phyloP scores from a whole-genome alignment of 1,140 invertebrate genomes.

The Drosophila lowei region DNA sequence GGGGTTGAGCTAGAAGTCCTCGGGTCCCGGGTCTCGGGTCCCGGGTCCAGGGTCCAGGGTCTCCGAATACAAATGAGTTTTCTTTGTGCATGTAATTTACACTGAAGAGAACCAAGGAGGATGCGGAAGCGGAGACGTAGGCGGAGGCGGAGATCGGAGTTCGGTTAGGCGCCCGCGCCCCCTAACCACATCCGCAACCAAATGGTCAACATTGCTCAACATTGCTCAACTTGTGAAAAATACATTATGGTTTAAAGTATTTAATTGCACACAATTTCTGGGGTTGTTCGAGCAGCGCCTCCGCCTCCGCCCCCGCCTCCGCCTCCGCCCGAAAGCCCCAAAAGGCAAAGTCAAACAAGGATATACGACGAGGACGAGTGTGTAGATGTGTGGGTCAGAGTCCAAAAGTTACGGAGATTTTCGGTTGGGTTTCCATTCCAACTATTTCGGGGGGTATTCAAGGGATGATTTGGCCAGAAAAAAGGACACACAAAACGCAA shows the following conservation, averaged over 20 bases:
- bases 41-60: slow-evolving; percentile 14
- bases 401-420: neutral
- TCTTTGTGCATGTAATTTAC: slow-evolving; percentile 72
- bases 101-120: slow-evolving; percentile 26
- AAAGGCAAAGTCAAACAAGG: slow-evolving; percentile 24
- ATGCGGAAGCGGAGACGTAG: neutral
- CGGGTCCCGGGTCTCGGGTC: slow-evolving; percentile 23
- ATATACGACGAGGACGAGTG: slow-evolving; percentile 8
- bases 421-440: neutral
- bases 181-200: slow-evolving; percentile 66
- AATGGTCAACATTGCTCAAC: slow-evolving; percentile 80
- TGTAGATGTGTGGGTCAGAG: slow-evolving; percentile 1
- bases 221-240: slow-evolving; percentile 80
- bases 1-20: slow-evolving; percentile 24
- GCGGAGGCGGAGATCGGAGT: neutral
- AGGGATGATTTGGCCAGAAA: slow-evolving; percentile 10
- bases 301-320: slow-evolving; percentile 1
- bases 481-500: slow-evolving; percentile 65
- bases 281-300: slow-evolving; percentile 19
- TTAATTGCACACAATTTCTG: slow-evolving; percentile 75
- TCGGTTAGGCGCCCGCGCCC: slow-evolving; percentile 5
- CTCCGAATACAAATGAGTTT: slow-evolving; percentile 69
- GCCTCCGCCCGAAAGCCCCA: neutral
- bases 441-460: slow-evolving; percentile 7
- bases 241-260: slow-evolving; percentile 78